Conservation (phyloP, 2,888 invertebrate genomes). For the Enoplolaimus lenunculus region DNA sequence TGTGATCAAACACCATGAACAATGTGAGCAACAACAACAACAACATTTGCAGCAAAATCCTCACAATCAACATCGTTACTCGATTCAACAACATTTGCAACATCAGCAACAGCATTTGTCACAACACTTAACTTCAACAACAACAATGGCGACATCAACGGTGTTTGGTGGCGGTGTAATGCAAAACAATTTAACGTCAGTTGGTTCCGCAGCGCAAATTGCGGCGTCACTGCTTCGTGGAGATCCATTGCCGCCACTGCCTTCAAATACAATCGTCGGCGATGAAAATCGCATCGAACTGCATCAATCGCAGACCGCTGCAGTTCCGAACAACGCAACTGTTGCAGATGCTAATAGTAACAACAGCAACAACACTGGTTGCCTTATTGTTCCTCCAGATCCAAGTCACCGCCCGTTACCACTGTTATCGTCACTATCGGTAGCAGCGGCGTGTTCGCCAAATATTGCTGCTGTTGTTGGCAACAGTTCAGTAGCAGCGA, state of each 20-base stretch:
- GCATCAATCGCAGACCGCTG: too few species aligned
- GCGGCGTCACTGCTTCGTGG: background rate
- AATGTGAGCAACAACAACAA: background rate
- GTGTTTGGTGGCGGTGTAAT: background rate
- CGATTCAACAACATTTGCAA: too few species aligned
- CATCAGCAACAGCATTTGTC: background rate
- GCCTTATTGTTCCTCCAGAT: background rate
- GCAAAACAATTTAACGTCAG: background rate
- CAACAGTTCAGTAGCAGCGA: too few species aligned
- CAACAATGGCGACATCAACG: background rate
- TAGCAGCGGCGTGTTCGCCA: background rate
- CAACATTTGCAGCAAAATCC: too few species aligned
- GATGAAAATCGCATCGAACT: too few species aligned
- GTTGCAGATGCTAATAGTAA: background rate
- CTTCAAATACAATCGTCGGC: background rate
- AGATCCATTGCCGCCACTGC: too few species aligned
- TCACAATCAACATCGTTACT: too few species aligned
- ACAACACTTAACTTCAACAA: too few species aligned
- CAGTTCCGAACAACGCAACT: background rate
- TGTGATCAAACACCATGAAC: too few species aligned
- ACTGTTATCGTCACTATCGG: too few species aligned
- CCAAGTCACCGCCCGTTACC: background rate
- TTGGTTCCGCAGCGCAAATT: background rate
- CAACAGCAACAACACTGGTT: background rate
- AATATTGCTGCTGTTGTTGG: background rate